Evolutionary conservation across 2,888 invertebrate species (phyloP), one percentile per base, ranked within the genome.

Genomic region (Myathropa florea): DNA sequence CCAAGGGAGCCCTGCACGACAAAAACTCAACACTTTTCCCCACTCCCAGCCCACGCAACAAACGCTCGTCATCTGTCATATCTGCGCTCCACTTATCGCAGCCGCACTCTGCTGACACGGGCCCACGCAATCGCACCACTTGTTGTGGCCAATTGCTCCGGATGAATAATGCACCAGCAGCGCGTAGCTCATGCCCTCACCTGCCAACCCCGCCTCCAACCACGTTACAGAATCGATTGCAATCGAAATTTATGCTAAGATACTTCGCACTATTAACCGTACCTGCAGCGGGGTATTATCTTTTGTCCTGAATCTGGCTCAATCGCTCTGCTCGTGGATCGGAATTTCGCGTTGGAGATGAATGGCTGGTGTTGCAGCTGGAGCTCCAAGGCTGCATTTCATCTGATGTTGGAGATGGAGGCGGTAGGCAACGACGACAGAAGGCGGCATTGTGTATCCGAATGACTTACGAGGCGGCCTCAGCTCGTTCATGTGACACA

Each of bases 211-310:
- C 57, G 57, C 24, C 23, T 24, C 24, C 23, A 21, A 24, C 70
- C 33, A 33, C 76, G 53, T 64, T 59, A 79, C 78, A 53, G 72
- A 76, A 84, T 84, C 84, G 84, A 84, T 84, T 84, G 75, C 60
- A 59, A 80, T 84, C 84, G 84, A 84, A 76, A 84, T 84, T 84
- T 81, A 84, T 84, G 71, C 65, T 24, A 65, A 76, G 81, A 75
- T 76, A 76, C 75, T 71, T 75, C 76, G 70, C 75, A 84, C 84
- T 61, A 67, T 84, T 71, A 76, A 10, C n/a, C 23, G 57, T 57
- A 7, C 70, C 24, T 65, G 64, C 33, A 39, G 71, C 46, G 28
- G 39, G 18, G 7, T 7, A 63, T 30, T 78, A 83, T 83, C 83
- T 67, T 64, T 68, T 79, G 79, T 83, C 83, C 83, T 83, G 79